Percentiles rank a stretch among this genome's conserved stretches.
Evolutionary conservation across 2,888 invertebrate species (phyloP).

Genomic region (Zaprionus lineosus): DNA sequence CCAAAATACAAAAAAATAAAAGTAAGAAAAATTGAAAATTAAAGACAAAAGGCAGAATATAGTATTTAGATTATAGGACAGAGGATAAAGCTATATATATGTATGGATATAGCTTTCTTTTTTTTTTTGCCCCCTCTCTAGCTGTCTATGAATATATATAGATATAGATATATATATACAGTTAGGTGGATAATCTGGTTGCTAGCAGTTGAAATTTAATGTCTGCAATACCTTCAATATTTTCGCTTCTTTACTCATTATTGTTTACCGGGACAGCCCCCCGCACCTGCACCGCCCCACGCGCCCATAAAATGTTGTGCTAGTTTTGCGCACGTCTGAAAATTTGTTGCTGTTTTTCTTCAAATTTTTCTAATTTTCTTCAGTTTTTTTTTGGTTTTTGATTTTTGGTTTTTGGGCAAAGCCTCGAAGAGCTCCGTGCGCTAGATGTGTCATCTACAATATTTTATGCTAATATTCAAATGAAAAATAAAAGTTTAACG

Average conservation of each 20-base stretch:
- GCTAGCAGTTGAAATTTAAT: slow-evolving; percentile 60
- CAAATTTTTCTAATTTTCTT: too few species aligned
- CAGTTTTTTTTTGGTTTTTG: too few species aligned
- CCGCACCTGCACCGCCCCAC: too few species aligned
- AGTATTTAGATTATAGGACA: too few species aligned
- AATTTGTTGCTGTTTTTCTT: too few species aligned
- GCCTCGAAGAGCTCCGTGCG: slow-evolving; percentile 40
- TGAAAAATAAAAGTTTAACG: slow-evolving; percentile 68
- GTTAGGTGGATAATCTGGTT: slow-evolving; percentile 33
- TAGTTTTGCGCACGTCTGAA: slow-evolving; percentile 60
- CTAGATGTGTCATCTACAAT: slow-evolving; percentile 78
- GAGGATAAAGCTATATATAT: slow-evolving; percentile 17
- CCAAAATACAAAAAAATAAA: slow-evolving; percentile 62
- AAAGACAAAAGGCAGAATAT: slow-evolving; percentile 35
- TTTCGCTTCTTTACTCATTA: slow-evolving; percentile 39
- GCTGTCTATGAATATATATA: too few species aligned
- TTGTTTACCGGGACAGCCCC: too few species aligned
- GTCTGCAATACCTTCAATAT: slow-evolving; percentile 60
- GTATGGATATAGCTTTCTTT: slow-evolving; percentile 10
- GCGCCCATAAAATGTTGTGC: slow-evolving; percentile 37
- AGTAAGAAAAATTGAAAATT: slow-evolving; percentile 60
- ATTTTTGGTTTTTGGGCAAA: too few species aligned
- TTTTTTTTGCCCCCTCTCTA: too few species aligned
- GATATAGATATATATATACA: slow-evolving; percentile 17
- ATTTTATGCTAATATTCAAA: slow-evolving; percentile 75